Conservation (phyloP, 2,888 invertebrate species). For the Eretmocerus hayati region DNA sequence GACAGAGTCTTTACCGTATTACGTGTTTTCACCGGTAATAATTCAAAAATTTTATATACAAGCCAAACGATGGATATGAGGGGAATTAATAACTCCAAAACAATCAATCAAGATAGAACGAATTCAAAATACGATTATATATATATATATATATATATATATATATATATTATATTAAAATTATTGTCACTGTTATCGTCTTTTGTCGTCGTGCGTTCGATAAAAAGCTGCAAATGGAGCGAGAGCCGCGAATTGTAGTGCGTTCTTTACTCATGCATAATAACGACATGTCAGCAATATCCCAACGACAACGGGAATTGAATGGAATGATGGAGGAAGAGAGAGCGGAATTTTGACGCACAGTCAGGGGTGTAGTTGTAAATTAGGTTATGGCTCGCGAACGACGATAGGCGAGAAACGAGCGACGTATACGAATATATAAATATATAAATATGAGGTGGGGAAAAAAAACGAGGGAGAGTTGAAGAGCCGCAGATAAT, state of each 20-base stretch:
- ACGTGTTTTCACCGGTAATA: conserved; percentile 14
- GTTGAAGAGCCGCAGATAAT: neutral
- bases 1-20: conserved; percentile 3
- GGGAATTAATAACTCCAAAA: neutral
- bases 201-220: conserved; percentile 12
- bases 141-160: too few relatives aligned
- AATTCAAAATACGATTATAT: neutral
- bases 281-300: neutral
- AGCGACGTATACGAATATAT: conserved; percentile 5
- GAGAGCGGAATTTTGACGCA: conserved; percentile 1
- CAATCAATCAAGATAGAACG: conserved; percentile 13
- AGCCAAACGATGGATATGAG: too few relatives aligned
- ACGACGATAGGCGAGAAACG: conserved; percentile 11
- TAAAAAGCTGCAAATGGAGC: neutral
- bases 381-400: neutral
- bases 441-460: neutral
- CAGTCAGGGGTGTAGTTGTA: too few relatives aligned
- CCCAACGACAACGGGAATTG: neutral
- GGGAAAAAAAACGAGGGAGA: too few relatives aligned
- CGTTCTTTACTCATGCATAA: conserved; percentile 2
- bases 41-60: too few relatives aligned
- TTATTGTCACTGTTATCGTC: conserved; percentile 17
- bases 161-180: too few relatives aligned
- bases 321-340: conserved; percentile 1
- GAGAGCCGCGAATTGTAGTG: too few relatives aligned